A percentile compares a stretch with the other conserved stretches of the same genome.
Conservation (phyloP, 2,888 invertebrate species). For the Girardia tigrina region DNA sequence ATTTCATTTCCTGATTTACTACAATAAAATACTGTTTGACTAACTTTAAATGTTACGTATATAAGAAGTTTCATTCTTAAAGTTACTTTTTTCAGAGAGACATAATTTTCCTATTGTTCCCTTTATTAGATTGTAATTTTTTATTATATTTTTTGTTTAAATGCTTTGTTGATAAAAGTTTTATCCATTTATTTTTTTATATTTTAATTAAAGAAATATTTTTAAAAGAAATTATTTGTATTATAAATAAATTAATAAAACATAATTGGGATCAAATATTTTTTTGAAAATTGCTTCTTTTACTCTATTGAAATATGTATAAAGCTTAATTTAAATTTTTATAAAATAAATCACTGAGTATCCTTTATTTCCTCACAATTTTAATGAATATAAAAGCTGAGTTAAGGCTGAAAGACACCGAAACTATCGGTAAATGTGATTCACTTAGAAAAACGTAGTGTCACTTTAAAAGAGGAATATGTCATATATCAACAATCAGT, state of each 20-base stretch:
- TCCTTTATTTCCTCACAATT: no score
- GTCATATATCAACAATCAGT: neutral
- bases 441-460: neutral
- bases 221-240: no score
- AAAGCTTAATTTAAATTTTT: no score
- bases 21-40: no score
- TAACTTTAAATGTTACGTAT: no score
- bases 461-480: neutral
- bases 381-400: no score
- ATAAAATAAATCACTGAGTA: neutral
- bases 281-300: no score
- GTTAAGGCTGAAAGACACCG: neutral
- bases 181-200: neutral
- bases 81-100: neutral
- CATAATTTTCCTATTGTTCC: neutral
- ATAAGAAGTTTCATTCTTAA: no score
- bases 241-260: no score
- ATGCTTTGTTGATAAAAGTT: neutral
- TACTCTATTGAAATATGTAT: no score
- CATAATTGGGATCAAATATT: neutral
- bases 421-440: neutral
- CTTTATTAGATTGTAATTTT: neutral
- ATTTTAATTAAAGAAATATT: no score
- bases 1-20: no score
- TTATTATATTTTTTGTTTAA: neutral